Conservation (phyloP, 2,113 vertebrate genomes). For the Sylvilagus bachmani region DNA sequence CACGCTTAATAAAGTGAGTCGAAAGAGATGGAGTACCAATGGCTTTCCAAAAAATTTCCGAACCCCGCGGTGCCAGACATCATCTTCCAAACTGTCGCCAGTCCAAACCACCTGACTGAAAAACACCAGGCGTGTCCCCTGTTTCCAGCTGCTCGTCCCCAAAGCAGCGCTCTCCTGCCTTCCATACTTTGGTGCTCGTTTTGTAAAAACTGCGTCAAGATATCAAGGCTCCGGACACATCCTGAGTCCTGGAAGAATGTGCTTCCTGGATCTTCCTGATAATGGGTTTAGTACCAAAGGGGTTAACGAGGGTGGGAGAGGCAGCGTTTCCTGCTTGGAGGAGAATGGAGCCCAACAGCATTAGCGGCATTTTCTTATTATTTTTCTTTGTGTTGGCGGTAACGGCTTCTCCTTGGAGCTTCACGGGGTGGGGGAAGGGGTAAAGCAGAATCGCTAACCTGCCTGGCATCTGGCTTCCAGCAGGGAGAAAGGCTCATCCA, state of each 20-base stretch:
- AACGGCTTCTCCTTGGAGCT: background rate
- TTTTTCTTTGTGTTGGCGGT: conserved; percentile 43
- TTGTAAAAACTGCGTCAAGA: conserved; percentile 54
- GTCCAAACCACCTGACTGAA: conserved; percentile 36
- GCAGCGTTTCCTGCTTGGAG: conserved; percentile 64
- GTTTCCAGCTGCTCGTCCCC: conserved; percentile 29
- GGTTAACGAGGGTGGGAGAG: conserved; percentile 46
- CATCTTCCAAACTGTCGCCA: background rate
- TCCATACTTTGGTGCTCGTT: background rate
- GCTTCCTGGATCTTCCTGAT: conserved; percentile 72
- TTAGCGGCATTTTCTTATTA: conserved; percentile 46
- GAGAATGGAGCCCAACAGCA: conserved; percentile 4
- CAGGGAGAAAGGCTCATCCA: conserved; percentile 66
- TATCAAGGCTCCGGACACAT: conserved; percentile 49
- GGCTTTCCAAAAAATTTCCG: conserved; percentile 32
- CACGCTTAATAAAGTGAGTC: background rate
- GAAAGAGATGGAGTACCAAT: background rate
- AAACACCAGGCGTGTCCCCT: background rate
- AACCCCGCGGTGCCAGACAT: background rate
- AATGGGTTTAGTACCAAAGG: background rate
- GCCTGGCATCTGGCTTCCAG: conserved; percentile 58
- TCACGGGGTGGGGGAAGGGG: conserved; percentile 34
- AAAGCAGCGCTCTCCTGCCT: background rate
- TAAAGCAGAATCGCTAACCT: conserved; percentile 51
- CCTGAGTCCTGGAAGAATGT: conserved; percentile 67